Evolutionary conservation across 2,113 vertebrate genomes (phyloP).

Genomic region (Pluvialis apricaria): DNA sequence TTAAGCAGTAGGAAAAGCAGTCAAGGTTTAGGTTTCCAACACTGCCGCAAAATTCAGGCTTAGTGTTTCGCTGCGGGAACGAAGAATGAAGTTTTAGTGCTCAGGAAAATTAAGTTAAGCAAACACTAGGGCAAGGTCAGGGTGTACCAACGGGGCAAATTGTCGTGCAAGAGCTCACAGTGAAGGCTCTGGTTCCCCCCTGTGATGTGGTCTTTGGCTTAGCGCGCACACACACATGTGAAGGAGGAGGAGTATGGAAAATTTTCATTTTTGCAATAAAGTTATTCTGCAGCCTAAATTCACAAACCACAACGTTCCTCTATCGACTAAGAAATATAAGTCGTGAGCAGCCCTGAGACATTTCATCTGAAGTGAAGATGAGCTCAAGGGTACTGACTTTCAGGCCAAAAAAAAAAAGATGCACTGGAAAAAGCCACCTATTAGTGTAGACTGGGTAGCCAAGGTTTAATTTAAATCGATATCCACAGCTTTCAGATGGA

Average conservation of each 20-base stretch:
- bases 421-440: not conserved
- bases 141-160: not conserved
- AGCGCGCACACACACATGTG: accelerated
- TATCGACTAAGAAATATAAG: not conserved
- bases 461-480: not conserved
- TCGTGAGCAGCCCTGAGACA: not conserved
- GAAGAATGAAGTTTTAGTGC: accelerated
- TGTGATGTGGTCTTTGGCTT: accelerated
- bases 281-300: not conserved
- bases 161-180: accelerated
- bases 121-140: not conserved
- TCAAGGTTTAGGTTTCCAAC: not conserved
- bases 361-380: not conserved
- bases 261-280: not conserved
- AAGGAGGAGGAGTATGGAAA: not conserved
- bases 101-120: not conserved
- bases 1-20: not conserved
- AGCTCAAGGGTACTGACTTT: not conserved
- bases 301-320: not conserved
- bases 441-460: not conserved
- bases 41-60: not conserved
- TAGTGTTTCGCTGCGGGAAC: accelerated
- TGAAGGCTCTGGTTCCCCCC: not conserved
- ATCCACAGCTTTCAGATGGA: not conserved
- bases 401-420: not conserved